Evolutionary conservation across 1,140 invertebrate genomes (phyloP).

Genomic region (Sitophilus oryzae): DNA sequence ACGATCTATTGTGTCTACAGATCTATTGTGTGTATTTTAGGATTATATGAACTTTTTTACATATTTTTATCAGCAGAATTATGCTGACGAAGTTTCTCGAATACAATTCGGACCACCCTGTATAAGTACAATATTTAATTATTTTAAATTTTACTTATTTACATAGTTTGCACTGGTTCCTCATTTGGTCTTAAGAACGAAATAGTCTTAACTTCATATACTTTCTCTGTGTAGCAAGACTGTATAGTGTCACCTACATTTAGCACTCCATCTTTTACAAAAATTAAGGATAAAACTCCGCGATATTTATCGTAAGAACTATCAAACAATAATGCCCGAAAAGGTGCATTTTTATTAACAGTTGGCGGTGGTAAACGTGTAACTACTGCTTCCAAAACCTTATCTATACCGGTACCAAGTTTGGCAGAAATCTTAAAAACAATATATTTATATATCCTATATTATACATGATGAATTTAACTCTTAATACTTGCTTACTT

Average conservation of each 20-base stretch:
- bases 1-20: too few relatives aligned
- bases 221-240: conserved; percentile 60
- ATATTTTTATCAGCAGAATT: too few relatives aligned
- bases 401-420: conserved; percentile 69
- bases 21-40: too few relatives aligned
- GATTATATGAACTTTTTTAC: too few relatives aligned
- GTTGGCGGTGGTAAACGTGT: conserved; percentile 71
- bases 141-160: conserved; percentile 45
- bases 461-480: not conserved
- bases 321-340: conserved; percentile 86
- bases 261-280: conserved; percentile 68
- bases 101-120: too few relatives aligned
- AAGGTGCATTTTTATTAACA: conserved; percentile 53
- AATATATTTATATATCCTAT: not conserved
- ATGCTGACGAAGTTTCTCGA: too few relatives aligned
- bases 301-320: conserved; percentile 88
- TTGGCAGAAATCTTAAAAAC: conserved; percentile 77
- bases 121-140: too few relatives aligned
- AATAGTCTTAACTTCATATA: conserved; percentile 74
- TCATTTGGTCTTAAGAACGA: conserved; percentile 77
- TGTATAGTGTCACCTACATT: conserved; percentile 61
- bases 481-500: conserved; percentile 45
- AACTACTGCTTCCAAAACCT: conserved; percentile 72
- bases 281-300: conserved; percentile 77
- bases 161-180: conserved; percentile 61